Evolutionary conservation across 2,113 vertebrate genomes (phyloP).

Genomic region (Seriola aureovittata): DNA sequence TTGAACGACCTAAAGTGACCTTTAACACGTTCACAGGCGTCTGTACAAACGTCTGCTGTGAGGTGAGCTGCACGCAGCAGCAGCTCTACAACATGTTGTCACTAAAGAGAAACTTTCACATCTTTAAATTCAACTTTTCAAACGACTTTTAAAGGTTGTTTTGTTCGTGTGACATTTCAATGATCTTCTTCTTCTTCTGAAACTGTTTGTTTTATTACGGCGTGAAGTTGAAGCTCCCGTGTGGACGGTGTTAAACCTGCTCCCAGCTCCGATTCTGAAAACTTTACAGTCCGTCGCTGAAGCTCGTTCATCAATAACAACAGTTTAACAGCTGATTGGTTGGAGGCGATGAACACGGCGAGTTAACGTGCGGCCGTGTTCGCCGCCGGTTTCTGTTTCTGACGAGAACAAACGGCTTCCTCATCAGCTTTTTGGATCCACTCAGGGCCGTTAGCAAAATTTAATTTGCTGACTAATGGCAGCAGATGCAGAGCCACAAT

Average conservation of each 20-base stretch:
- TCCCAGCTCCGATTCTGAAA: no score
- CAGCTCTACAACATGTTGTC: no score
- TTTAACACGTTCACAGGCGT: no score
- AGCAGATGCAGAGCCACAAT: conserved; percentile 13
- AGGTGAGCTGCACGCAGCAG: no score
- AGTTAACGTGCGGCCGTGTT: background rate
- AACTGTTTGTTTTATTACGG: no score
- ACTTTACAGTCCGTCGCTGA: conserved; percentile 1
- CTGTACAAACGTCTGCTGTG: no score
- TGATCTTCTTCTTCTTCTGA: no score
- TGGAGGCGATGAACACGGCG: fast-evolving
- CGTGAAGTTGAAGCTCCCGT: conserved; percentile 2
- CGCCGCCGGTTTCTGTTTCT: background rate
- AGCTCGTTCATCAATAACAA: background rate
- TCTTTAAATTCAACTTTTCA: no score
- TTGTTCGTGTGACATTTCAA: no score
- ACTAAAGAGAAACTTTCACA: no score
- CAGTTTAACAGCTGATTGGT: conserved; percentile 6
- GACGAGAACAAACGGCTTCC: conserved; percentile 15
- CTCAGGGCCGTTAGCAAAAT: conserved; percentile 13
- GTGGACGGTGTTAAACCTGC: background rate
- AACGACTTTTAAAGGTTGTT: no score
- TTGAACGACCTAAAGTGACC: no score
- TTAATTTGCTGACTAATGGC: conserved; percentile 47
- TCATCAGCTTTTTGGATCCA: conserved; percentile 31